These are phyloP conservation scores for Ophiothrix spiculata DNA, from an alignment of 35 echinoderm and acorn worm genomes.

Conservation along the genomic window DNA sequence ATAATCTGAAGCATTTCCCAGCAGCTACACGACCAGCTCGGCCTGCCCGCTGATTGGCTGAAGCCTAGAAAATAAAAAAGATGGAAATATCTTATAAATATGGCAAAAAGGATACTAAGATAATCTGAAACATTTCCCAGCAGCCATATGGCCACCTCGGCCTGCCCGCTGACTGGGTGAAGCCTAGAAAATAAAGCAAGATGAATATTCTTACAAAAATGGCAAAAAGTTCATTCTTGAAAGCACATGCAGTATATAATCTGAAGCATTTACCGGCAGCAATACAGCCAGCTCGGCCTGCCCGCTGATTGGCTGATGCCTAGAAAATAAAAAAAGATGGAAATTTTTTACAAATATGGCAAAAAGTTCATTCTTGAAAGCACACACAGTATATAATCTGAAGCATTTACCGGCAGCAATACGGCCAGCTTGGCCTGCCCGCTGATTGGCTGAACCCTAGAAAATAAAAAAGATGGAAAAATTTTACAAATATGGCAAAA, in stretches of 20 bases:
- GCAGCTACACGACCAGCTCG: slow-evolving; percentile 87
- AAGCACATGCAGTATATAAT: no score
- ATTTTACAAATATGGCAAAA: no score
- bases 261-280: no score
- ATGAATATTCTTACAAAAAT: no score
- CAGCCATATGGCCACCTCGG: background rate
- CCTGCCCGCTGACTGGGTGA: no score
- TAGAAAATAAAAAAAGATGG: background rate
- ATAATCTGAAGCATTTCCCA: slow-evolving; percentile 86
- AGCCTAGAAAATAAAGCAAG: no score
- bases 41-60: slow-evolving; percentile 93
- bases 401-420: slow-evolving; percentile 91
- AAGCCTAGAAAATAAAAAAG: no score
- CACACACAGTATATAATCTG: slow-evolving; percentile 87
- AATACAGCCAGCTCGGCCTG: background rate
- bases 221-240: no score
- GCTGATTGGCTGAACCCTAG: slow-evolving; percentile 96
- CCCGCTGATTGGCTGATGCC: background rate
- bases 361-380: slow-evolving; percentile 97
- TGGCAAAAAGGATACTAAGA: background rate
- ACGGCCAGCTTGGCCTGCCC: slow-evolving; percentile 84
- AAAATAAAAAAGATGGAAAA: no score
- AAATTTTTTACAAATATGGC: no score
- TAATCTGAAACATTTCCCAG: no score
- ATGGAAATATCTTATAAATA: no score